Evolutionary conservation across 2,113 vertebrate species (phyloP).

Genomic region (Caranx ignobilis): DNA sequence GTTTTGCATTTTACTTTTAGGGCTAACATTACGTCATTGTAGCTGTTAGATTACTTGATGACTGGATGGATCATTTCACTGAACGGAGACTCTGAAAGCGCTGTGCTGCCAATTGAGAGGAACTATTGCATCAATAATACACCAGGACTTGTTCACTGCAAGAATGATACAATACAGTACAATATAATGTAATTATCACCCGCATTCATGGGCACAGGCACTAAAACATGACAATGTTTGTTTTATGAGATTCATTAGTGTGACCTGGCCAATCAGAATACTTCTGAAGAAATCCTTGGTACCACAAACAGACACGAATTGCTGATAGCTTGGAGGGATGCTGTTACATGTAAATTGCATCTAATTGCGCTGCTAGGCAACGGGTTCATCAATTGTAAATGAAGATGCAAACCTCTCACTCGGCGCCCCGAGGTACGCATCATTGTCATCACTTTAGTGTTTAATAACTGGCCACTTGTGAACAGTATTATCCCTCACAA

Average conservation of each 20-base stretch:
- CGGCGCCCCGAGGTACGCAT: too few relatives aligned
- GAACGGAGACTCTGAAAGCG: neutral
- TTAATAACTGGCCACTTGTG: neutral
- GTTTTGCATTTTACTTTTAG: conserved; percentile 27
- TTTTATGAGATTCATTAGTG: neutral
- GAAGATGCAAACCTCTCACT: neutral
- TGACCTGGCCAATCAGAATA: neutral
- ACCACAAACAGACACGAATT: neutral
- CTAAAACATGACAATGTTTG: neutral
- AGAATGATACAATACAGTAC: neutral
- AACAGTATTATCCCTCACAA: neutral
- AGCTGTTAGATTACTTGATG: conserved; percentile 17
- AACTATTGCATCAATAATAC: neutral
- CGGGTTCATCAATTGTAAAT: neutral
- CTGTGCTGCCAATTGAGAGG: conserved; percentile 16
- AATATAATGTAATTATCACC: neutral
- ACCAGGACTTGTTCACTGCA: neutral
- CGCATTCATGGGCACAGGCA: neutral
- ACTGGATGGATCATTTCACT: conserved; percentile 39
- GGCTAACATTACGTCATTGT: conserved; percentile 6
- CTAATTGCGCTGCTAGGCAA: neutral
- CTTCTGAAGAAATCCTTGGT: too few relatives aligned
- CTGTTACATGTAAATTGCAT: too few relatives aligned
- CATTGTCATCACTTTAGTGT: neutral
- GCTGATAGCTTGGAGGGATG: neutral